These are phyloP conservation scores for Poliocrania exsul DNA, from an alignment of 2,797 vertebrate genomes.

Conservation along the genomic window DNA sequence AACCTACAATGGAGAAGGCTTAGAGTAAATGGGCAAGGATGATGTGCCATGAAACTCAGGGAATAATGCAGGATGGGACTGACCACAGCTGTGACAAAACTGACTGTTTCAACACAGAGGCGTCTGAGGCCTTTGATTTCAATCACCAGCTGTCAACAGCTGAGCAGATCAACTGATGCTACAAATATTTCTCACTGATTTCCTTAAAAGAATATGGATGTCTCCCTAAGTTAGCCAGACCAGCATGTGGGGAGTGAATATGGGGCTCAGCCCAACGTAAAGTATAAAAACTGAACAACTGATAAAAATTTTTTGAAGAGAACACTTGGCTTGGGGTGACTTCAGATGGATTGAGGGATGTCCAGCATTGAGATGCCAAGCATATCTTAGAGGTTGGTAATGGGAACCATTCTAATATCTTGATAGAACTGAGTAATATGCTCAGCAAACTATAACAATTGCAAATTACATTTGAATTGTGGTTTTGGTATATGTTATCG, in stretches of 20 bases:
- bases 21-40: background rate
- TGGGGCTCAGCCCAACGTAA: background rate
- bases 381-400: background rate
- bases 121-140: background rate
- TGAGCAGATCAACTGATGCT: background rate
- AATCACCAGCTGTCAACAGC: background rate
- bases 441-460: background rate
- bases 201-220: background rate
- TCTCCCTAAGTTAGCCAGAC: background rate
- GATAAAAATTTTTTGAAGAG: background rate
- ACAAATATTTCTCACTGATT: background rate
- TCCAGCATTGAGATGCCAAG: fast-evolving
- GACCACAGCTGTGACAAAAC: background rate
- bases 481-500: background rate
- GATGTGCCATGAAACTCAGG: background rate
- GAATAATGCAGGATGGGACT: background rate
- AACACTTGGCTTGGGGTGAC: background rate
- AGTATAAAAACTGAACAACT: background rate
- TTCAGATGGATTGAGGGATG: background rate
- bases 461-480: background rate
- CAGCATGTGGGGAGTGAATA: background rate
- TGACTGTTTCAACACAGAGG: too few relatives aligned
- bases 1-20: background rate
- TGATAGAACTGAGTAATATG: background rate
- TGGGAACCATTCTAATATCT: background rate